Evolutionary conservation across 1,140 invertebrate species (phyloP).

Genomic region (Danaus plexippus): DNA sequence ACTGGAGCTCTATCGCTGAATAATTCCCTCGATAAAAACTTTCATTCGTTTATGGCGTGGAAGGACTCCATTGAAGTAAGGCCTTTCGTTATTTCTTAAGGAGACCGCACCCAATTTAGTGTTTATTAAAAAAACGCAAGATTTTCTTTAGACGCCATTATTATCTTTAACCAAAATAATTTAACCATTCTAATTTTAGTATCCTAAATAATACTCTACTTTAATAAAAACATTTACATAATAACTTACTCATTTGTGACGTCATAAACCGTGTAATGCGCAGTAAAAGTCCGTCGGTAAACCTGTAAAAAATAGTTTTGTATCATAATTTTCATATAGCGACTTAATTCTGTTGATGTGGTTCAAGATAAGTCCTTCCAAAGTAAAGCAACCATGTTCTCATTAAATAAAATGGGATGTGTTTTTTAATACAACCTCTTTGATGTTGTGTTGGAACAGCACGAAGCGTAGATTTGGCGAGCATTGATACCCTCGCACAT

Average conservation of each 20-base stretch:
- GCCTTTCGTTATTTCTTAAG: slow-evolving; percentile 10
- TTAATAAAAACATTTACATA: slow-evolving; percentile 1
- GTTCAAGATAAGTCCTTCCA: too few species aligned
- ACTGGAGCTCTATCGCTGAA: too few species aligned
- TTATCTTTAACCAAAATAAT: too few species aligned
- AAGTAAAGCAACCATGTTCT: slow-evolving; percentile 1
- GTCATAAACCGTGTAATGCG: slow-evolving; percentile 88
- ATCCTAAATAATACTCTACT: neutral
- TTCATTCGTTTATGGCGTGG: slow-evolving; percentile 22
- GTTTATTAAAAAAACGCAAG: too few species aligned
- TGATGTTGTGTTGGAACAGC: slow-evolving; percentile 88
- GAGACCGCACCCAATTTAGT: slow-evolving; percentile 9
- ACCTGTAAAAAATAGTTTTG: slow-evolving; percentile 73
- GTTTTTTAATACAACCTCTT: slow-evolving; percentile 77
- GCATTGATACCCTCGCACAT: slow-evolving; percentile 86
- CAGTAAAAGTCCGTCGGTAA: slow-evolving; percentile 85
- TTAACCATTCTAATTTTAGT: too few species aligned
- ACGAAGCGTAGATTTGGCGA: slow-evolving; percentile 85
- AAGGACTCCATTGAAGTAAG: slow-evolving; percentile 18
- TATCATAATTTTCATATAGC: neutral
- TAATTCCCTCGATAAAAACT: slow-evolving; percentile 14
- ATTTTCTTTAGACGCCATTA: too few species aligned
- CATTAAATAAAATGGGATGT: neutral
- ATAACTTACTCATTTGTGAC: slow-evolving; percentile 86
- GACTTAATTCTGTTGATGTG: neutral